A percentile compares a stretch with the other conserved stretches of the same genome.
Conservation (phyloP, 1,140 invertebrate genomes). For the Drosophila dunni region DNA sequence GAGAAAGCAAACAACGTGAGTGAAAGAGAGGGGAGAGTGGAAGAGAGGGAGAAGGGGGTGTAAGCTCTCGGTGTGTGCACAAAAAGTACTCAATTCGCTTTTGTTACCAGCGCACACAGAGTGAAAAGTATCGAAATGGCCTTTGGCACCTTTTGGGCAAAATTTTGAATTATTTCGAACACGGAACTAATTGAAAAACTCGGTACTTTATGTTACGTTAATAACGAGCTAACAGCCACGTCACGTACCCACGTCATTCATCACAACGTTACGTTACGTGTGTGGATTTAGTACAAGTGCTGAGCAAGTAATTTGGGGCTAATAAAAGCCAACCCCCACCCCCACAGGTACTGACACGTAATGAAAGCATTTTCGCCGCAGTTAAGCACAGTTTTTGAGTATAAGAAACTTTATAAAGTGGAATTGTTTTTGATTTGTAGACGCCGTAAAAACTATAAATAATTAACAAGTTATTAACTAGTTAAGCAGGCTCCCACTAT, state of each 20-base stretch:
- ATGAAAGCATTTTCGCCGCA: too few species aligned
- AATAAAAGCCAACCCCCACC: too few species aligned
- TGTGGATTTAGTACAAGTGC: not conserved
- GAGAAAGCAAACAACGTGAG: not conserved
- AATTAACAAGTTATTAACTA: too few species aligned
- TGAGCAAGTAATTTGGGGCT: too few species aligned
- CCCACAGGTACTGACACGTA: too few species aligned
- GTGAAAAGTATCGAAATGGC: constrained; percentile 56
- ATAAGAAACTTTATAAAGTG: too few species aligned
- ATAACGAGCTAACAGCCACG: not conserved
- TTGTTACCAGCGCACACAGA: constrained; percentile 42
- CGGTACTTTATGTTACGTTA: constrained; percentile 26
- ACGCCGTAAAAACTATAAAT: too few species aligned
- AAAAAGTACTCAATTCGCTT: constrained; percentile 38
- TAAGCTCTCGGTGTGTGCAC: constrained; percentile 2
- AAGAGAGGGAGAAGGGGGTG: not conserved
- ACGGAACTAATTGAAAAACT: constrained; percentile 76
- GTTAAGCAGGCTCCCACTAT: too few species aligned
- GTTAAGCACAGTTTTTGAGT: too few species aligned
- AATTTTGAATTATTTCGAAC: constrained; percentile 63
- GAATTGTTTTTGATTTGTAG: too few species aligned
- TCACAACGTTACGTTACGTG: constrained; percentile 42
- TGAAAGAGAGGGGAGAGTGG: not conserved
- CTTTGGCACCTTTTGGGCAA: constrained; percentile 28
- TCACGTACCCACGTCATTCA: constrained; percentile 59